Percentiles rank a stretch among this genome's conserved stretches.
Conservation (phyloP, 2,797 vertebrate species). For the Syngnathus acus region DNA sequence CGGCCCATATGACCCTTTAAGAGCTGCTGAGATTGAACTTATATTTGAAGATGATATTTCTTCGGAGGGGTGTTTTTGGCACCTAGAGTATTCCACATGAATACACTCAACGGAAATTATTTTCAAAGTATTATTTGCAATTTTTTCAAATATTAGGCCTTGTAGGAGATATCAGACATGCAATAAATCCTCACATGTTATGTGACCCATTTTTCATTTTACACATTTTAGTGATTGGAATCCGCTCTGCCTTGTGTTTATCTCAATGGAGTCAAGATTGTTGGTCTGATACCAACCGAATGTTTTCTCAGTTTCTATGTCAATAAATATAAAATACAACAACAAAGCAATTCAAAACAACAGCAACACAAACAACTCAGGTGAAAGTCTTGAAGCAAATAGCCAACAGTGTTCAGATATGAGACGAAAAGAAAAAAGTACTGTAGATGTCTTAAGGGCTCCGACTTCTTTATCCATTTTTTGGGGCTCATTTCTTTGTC, state of each 20-base stretch:
- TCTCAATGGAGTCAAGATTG: background rate
- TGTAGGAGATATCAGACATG: constrained; percentile 14
- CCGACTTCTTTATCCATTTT: background rate
- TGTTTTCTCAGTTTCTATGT: background rate
- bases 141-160: constrained; percentile 17
- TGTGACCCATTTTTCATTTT: background rate
- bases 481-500: background rate
- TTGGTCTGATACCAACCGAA: background rate
- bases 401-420: background rate
- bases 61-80: background rate
- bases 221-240: background rate
- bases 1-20: constrained; percentile 18
- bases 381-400: background rate
- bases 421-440: background rate
- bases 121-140: constrained; percentile 12
- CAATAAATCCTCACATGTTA: background rate
- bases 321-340: background rate
- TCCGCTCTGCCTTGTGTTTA: background rate
- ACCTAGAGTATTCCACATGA: background rate
- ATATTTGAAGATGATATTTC: background rate
- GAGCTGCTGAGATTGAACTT: constrained; percentile 5
- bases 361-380: too few species aligned
- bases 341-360: background rate
- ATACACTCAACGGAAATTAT: constrained; percentile 14
- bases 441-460: too few species aligned